Percentiles rank a stretch among this genome's conserved stretches.
phyloP scores from a whole-genome alignment of 2,113 vertebrate genomes.

The Paradoxurus hermaphroditus region DNA sequence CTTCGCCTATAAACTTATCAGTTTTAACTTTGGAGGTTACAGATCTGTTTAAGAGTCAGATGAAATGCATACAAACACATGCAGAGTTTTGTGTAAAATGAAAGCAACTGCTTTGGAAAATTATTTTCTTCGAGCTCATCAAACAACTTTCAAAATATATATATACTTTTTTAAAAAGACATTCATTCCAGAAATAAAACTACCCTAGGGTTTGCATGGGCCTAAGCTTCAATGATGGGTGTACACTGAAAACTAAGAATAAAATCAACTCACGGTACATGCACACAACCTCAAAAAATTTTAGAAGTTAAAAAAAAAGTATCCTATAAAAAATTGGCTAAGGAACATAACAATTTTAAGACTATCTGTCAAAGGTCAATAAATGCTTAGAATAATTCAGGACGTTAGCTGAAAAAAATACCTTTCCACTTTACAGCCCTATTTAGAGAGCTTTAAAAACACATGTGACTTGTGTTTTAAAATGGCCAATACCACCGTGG shows the following conservation, averaged over 20 bases:
- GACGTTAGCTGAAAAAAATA: not conserved
- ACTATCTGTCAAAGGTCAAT: not conserved
- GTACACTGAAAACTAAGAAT: not conserved
- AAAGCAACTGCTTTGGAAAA: not conserved
- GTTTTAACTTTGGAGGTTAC: conserved; percentile 26
- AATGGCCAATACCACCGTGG: not conserved
- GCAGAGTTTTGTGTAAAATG: conserved; percentile 30
- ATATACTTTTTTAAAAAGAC: not conserved
- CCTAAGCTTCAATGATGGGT: not conserved
- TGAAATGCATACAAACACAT: conserved; percentile 25
- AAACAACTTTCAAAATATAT: conserved; percentile 17
- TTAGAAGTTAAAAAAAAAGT: not conserved
- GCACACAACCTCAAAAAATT: not conserved
- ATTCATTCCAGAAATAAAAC: conserved; percentile 30
- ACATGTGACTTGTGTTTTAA: not conserved
- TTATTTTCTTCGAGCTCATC: conserved; percentile 5
- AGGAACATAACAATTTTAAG: not conserved
- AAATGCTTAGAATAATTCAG: not conserved
- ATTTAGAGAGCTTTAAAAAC: not conserved
- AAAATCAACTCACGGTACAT: not conserved
- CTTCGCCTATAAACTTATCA: conserved; percentile 36
- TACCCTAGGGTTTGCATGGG: not conserved
- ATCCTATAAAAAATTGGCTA: conserved; percentile 8
- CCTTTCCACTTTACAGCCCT: not conserved
- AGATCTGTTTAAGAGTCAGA: conserved; percentile 17